Evolutionary conservation across 64 coral and sea anemone genomes (phyloP), one percentile per base, ranked within the genome.

Genomic region (Porites lutea): DNA sequence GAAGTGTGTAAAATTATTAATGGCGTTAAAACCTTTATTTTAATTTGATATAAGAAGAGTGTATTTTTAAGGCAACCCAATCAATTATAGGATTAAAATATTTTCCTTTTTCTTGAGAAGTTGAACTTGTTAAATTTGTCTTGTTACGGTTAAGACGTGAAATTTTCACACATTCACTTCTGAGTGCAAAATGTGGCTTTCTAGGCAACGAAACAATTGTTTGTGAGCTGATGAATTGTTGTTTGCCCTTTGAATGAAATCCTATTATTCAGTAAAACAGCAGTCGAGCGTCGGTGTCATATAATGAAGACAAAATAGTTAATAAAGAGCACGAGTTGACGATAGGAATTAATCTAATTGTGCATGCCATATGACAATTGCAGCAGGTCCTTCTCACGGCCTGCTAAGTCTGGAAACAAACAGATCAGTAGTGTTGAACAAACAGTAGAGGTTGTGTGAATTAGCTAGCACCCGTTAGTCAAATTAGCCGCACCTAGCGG

Each of bases 181-280:
- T 68, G 62, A 69, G 69, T 65, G 18, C 60, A 65, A 84, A 84
- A 84, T 84, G 81, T 84, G 81, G 81, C 81, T 84, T 69, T 84
- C 81, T 84, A 84, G 63, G 81, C 63, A 84, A 84, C 81, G 81
- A 19, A 23, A 69, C 81, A 84, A 68, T 83, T 84, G 62, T 68
- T 84, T 84, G 49, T 68, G 51, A 16, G 15, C 47, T 16, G 0
- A 11, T 84, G 62, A 84, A 84, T 84, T 52, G 81, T 54, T 84
- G 81, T 68, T 84, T 69, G 81, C 81, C 81, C 37, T 68, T 84
- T 84, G 63, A 84, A 84, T 67, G 63, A 69, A 68, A 52, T 52
- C 16, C 62, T 16, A 22, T 84, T 69, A 84, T 84, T 52, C 2
- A 51, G 0, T 6, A 12, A 50, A 84, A 69, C 81, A 84, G 81